Conservation (phyloP, 2,113 vertebrate genomes). For the Oceanites oceanicus region DNA sequence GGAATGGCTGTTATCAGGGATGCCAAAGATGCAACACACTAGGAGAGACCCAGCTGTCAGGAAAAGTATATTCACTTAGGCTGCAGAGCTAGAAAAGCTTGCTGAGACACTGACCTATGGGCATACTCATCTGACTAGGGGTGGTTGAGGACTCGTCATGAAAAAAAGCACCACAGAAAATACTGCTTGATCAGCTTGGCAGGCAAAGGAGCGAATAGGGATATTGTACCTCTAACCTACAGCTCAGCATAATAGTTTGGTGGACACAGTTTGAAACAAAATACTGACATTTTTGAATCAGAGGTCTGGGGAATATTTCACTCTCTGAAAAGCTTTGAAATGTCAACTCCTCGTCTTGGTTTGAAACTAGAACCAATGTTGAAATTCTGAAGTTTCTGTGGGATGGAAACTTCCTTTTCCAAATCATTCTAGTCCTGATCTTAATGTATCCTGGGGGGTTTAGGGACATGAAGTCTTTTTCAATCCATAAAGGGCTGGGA, state of each 20-base stretch:
- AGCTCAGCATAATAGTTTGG: neutral
- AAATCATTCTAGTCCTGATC: neutral
- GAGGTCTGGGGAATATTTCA: neutral
- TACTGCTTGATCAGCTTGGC: neutral
- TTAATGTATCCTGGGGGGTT: neutral
- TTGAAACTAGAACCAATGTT: neutral
- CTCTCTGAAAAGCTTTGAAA: neutral
- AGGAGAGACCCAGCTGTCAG: neutral
- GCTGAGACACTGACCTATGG: neutral
- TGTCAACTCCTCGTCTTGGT: neutral
- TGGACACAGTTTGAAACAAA: neutral
- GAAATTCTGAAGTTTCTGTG: neutral
- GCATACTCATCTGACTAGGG: neutral
- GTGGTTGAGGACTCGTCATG: accelerated
- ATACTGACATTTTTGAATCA: neutral
- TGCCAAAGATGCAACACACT: neutral
- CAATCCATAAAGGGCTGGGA: neutral
- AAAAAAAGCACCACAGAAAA: neutral
- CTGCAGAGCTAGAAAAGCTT: neutral
- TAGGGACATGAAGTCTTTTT: neutral
- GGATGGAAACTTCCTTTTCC: neutral
- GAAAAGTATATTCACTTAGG: neutral
- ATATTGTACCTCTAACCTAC: neutral
- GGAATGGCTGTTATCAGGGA: neutral
- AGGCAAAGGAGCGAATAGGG: neutral